phyloP scores from a whole-genome alignment of 2,888 invertebrate genomes.

The Molorchus minor region DNA sequence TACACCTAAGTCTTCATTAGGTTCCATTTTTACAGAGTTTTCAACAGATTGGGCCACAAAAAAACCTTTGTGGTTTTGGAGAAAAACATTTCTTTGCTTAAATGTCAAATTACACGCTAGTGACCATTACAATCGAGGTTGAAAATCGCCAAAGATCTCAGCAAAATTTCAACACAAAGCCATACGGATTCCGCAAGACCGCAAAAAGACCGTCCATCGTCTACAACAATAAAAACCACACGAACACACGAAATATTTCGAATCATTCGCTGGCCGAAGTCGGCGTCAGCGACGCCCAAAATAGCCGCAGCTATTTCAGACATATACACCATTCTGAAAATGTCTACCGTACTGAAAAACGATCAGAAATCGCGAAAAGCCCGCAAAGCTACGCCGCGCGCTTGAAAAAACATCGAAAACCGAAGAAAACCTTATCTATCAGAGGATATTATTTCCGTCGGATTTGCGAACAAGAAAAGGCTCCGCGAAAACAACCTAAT shows the following conservation, averaged over 20 bases:
- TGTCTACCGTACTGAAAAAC: slow-evolving; percentile 43
- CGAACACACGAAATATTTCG: slow-evolving; percentile 40
- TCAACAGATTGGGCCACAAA: too few relatives aligned
- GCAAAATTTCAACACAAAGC: too few relatives aligned
- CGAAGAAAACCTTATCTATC: slow-evolving; percentile 5
- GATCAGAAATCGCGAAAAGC: slow-evolving; percentile 41
- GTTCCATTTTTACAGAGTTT: too few relatives aligned
- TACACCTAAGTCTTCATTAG: too few relatives aligned
- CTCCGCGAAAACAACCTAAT: neutral
- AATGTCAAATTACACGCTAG: too few relatives aligned
- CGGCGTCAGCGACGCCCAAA: slow-evolving; percentile 42
- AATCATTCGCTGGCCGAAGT: slow-evolving; percentile 38
- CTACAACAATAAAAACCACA: slow-evolving; percentile 10
- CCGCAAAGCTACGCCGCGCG: slow-evolving; percentile 9
- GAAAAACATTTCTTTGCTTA: too few relatives aligned
- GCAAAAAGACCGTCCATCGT: slow-evolving; percentile 1
- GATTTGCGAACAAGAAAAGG: slow-evolving; percentile 2
- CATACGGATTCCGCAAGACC: too few relatives aligned
- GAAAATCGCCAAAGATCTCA: too few relatives aligned
- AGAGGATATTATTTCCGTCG: slow-evolving; percentile 2
- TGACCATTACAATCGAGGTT: too few relatives aligned
- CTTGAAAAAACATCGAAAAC: neutral
- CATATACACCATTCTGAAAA: slow-evolving; percentile 48
- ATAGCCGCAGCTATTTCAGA: slow-evolving; percentile 51
- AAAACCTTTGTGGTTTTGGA: too few relatives aligned